Evolutionary conservation across 2,888 invertebrate species (phyloP), one percentile per base, ranked within the genome.

Genomic region (Drosophila pegasa): DNA sequence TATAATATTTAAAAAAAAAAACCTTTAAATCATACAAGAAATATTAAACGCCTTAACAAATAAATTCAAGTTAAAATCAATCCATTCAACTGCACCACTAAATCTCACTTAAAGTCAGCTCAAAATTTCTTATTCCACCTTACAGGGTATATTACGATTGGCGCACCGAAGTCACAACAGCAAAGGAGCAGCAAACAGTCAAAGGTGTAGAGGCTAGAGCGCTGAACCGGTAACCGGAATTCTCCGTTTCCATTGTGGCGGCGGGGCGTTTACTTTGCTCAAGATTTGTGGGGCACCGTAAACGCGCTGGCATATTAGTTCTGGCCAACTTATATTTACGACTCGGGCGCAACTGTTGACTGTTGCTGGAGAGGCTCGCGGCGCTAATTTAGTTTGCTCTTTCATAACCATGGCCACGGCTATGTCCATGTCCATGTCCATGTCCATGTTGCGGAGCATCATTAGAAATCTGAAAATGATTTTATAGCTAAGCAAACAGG

Each of bases 401-500:
- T 71, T 71, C 64, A 59, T 35, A 20, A 48, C 31, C 27, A 60
- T 16, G 33, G 51, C 31, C 48, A 69, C 33, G n/a, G n/a, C n/a
- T n/a, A n/a, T n/a, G n/a, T n/a, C n/a, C n/a, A n/a, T n/a, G n/a
- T 71, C 69, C 64, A 59, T 35, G 20, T 45, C 31, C 27, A 60
- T 16, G 33, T 48, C 31, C 48, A 69, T 29, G 48, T 29, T 20
- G 43, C 33, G 20, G 41, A n/a, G 37, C 88, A 60, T 82, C 80
- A 83, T 88, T 83, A 88, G 88, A 83, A 72, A 70, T 65, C 80
- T 72, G 47, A 68, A 77, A 84, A 84, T 83, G 72, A 84, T 87
- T 84, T 83, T 83, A 88, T 83, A 58, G 74, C 87, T 80, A 86
- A 83, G 50, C 88, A 83, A 86, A 80, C 84, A 74, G 81, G 52